Evolutionary conservation across 2,113 vertebrate species (phyloP), one percentile per base, ranked within the genome.

Genomic region (Orycteropus afer): DNA sequence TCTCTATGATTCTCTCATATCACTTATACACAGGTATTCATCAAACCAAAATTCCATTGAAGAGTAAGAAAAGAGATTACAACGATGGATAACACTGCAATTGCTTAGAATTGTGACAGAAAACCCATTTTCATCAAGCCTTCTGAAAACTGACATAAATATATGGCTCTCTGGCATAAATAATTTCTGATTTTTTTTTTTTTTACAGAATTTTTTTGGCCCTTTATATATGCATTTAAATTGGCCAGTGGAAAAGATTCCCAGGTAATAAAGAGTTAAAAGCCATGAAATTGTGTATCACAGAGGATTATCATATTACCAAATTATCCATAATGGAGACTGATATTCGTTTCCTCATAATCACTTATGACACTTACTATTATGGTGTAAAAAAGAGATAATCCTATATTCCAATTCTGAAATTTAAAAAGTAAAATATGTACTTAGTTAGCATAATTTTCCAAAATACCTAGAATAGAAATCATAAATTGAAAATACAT

Each of bases 41-140:
- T 82, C 71, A 93, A 85, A 88, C 95, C 90, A 87, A 89, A 97
- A 95, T 95, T 93, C 81, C 40, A 93, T 92, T 69, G n/a, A 84
- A 96, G 74, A 80, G 20, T 65, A 55, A 80, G 42, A 57, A 82
- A 71, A 94, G 42, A 71, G 49, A 94, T 93, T 81, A n/a, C 71
- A 95, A 96, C 95, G 91, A 93, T 55, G 83, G 80, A 84, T 42
- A 81, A 86, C 95, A 69, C 76, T 91, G 49, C 27, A 89, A 57
- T 94, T 81, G 22, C 71, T 91, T 67, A 71, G 23, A 86, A 90
- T 29, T 89, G 15, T 94, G 91, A 73, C 69, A n/a, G 45, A 51
- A 91, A 69, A 29, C 63, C 79, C n/a, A 84, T 97, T 96, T 97
- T 89, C 87, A 89, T 96, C 91, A 94, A 74, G 32, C 7, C 67